Conservation (phyloP, 2,888 invertebrate genomes). For the Carcina quercana region DNA sequence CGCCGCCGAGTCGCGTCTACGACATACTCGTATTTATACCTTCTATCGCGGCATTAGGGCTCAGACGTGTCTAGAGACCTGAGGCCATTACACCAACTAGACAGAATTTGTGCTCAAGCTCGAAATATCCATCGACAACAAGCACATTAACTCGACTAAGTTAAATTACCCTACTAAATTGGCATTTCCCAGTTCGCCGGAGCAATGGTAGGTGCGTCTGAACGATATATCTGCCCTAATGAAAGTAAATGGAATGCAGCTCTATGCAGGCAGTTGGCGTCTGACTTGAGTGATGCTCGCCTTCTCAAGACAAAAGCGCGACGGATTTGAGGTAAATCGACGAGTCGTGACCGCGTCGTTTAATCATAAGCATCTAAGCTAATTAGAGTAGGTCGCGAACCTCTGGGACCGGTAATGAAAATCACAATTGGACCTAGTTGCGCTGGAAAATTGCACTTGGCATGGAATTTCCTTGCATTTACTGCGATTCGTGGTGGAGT, state of each 20-base stretch:
- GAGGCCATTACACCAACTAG: conserved; percentile 29
- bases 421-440: conserved; percentile 64
- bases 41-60: conserved; percentile 23
- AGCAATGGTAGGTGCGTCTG: conserved; percentile 13
- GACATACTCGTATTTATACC: conserved; percentile 21
- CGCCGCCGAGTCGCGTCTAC: conserved; percentile 15
- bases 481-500: conserved; percentile 31
- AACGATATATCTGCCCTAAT: conserved; percentile 26
- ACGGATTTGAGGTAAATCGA: conserved; percentile 64
- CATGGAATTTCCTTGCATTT: conserved; percentile 46
- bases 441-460: conserved; percentile 58
- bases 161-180: conserved; percentile 16
- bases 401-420: conserved; percentile 65
- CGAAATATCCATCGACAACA: conserved; percentile 22
- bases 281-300: conserved; percentile 49
- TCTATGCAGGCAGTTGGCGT: conserved; percentile 30
- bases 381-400: conserved; percentile 71
- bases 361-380: conserved; percentile 69
- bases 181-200: conserved; percentile 15
- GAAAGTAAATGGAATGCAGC: conserved; percentile 26
- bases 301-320: conserved; percentile 56
- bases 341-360: conserved; percentile 64
- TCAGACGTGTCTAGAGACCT: conserved; percentile 22
- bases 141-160: conserved; percentile 19
- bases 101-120: conserved; percentile 29